Evolutionary conservation across 1,140 invertebrate genomes (phyloP).

Genomic region (Eupristina koningsbergeri): DNA sequence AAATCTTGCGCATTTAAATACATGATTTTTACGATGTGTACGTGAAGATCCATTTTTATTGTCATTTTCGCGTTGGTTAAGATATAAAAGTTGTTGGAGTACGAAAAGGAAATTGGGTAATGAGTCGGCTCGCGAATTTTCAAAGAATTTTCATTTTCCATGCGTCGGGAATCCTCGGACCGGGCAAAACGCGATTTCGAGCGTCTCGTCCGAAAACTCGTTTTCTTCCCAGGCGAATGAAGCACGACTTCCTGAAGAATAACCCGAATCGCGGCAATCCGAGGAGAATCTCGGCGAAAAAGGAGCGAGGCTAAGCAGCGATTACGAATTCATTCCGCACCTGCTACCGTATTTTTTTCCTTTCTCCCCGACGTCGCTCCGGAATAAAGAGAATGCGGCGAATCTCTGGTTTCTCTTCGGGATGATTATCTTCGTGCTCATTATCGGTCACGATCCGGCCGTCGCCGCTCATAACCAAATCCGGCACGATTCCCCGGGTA

Average conservation of each 20-base stretch:
- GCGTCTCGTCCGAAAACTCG: neutral
- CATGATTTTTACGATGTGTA: neutral
- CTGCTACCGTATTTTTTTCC: constrained; percentile 46
- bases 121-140: neutral
- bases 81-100: neutral
- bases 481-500: constrained; percentile 23
- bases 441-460: constrained; percentile 40
- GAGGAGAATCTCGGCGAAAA: constrained; percentile 16
- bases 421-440: neutral
- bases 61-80: too few species aligned
- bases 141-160: neutral
- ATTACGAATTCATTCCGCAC: constrained; percentile 49
- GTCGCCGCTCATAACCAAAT: neutral
- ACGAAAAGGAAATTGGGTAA: neutral
- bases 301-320: constrained; percentile 10
- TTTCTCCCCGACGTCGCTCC: neutral
- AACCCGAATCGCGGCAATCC: neutral
- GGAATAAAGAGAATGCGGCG: constrained; percentile 3
- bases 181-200: neutral
- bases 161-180: neutral
- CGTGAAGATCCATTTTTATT: neutral
- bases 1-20: neutral
- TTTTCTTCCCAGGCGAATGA: neutral
- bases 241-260: constrained; percentile 25
- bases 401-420: constrained; percentile 22